These are phyloP conservation scores for Carpatolechia fugitivella DNA, from an alignment of 2,888 invertebrate species.

Conservation along the genomic window DNA sequence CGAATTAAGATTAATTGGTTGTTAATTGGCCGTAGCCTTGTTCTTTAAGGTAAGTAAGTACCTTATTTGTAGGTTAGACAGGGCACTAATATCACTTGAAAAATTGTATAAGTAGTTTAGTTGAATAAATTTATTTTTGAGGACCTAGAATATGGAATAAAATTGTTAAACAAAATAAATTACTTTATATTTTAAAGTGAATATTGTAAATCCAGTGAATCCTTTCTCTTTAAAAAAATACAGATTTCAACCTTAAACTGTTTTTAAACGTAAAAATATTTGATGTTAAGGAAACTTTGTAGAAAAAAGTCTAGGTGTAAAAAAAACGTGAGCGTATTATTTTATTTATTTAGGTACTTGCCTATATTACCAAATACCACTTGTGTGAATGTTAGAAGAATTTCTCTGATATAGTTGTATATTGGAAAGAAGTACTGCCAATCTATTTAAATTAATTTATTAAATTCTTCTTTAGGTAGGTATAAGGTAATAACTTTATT, in stretches of 20 bases:
- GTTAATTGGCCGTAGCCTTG: not conserved
- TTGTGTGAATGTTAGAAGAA: not conserved
- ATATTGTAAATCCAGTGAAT: no score
- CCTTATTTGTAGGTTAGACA: not conserved
- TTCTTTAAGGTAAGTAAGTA: not conserved
- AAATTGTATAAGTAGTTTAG: not conserved
- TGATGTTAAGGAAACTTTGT: no score
- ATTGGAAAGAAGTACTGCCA: slow-evolving; percentile 4
- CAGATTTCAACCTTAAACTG: no score
- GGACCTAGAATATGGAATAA: no score
- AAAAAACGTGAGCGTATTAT: no score
- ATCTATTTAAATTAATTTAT: not conserved
- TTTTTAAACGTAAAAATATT: no score
- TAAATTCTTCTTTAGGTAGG: no score
- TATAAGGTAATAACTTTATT: no score
- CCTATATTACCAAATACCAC: not conserved
- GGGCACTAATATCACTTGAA: not conserved
- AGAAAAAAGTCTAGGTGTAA: not conserved
- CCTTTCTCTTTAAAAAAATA: no score
- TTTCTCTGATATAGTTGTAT: slow-evolving; percentile 5
- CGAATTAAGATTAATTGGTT: slow-evolving; percentile 5
- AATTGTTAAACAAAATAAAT: no score
- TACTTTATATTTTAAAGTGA: no score
- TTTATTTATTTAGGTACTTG: no score
- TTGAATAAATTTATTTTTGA: not conserved